Evolutionary conservation across 1,140 invertebrate genomes (phyloP).

Genomic region (Saccostrea echinata): DNA sequence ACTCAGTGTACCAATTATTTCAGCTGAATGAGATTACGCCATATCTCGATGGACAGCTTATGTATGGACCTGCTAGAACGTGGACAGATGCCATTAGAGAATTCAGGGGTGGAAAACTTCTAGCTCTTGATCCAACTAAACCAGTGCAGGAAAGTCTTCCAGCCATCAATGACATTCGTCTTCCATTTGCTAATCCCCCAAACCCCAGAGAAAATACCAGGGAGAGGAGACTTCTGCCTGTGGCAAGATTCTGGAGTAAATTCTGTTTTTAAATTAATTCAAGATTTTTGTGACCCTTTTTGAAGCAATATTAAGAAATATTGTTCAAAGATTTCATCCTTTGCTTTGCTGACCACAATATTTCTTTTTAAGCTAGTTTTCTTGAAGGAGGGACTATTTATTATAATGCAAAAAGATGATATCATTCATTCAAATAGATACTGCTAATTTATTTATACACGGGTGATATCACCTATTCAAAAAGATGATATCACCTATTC

Average conservation of each 20-base stretch:
- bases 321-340: not conserved
- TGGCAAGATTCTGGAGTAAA: conserved; percentile 84
- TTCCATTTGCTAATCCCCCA: conserved; percentile 84
- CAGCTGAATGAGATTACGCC: conserved; percentile 84
- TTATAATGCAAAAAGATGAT: too few species aligned
- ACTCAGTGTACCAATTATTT: too few species aligned
- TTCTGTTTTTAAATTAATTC: too few species aligned
- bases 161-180: conserved; percentile 81
- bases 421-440: too few species aligned
- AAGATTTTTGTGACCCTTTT: too few species aligned
- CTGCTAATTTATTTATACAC: too few species aligned
- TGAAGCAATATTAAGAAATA: not conserved
- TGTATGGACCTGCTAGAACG: conserved; percentile 83
- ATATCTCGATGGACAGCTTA: conserved; percentile 83
- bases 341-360: too few species aligned
- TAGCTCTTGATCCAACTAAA: conserved; percentile 43
- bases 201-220: conserved; percentile 77
- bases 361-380: too few species aligned
- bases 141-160: conserved; percentile 75
- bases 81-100: conserved; percentile 83
- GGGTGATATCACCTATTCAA: too few species aligned
- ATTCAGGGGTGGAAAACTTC: conserved; percentile 80
- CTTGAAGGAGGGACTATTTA: too few species aligned
- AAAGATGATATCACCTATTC: too few species aligned
- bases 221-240: conserved; percentile 79